phyloP scores from a whole-genome alignment of 2,888 invertebrate genomes.

The Spilosoma lubricipeda region DNA sequence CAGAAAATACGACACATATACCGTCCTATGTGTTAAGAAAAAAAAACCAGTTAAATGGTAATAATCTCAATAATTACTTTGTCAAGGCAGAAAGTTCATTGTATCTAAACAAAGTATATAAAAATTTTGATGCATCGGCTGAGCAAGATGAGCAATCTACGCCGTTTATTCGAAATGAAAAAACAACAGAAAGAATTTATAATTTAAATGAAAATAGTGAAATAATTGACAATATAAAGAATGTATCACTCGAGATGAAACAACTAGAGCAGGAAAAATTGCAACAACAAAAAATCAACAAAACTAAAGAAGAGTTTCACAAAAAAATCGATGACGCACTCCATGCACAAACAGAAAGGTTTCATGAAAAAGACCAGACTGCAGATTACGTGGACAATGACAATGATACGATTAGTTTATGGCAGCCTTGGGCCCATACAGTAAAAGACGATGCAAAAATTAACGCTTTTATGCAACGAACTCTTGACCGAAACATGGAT shows the following conservation, averaged over 20 bases:
- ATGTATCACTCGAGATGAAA: too few relatives aligned
- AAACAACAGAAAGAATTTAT: not conserved
- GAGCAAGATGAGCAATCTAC: not conserved
- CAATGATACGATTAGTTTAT: not conserved
- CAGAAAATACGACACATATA: not conserved
- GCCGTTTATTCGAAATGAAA: not conserved
- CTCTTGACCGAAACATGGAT: slow-evolving; percentile 52
- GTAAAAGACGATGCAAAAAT: slow-evolving; percentile 56
- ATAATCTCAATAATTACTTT: not conserved
- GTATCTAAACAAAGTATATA: not conserved
- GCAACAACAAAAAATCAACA: not conserved
- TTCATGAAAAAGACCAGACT: not conserved
- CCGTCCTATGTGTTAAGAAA: not conserved
- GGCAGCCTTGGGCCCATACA: slow-evolving; percentile 11
- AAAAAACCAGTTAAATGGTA: not conserved
- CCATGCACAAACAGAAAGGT: not conserved
- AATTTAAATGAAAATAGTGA: too few relatives aligned
- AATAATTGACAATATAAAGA: too few relatives aligned
- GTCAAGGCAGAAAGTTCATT: not conserved
- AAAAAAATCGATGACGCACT: not conserved
- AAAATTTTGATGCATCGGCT: not conserved
- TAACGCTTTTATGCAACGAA: slow-evolving; percentile 54
- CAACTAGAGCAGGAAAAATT: not conserved
- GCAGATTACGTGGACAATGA: not conserved
- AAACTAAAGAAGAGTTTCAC: not conserved